A percentile compares a stretch with the other conserved stretches of the same genome.
Conservation (phyloP, 1,140 invertebrate species). For the Drosophila simulans region DNA sequence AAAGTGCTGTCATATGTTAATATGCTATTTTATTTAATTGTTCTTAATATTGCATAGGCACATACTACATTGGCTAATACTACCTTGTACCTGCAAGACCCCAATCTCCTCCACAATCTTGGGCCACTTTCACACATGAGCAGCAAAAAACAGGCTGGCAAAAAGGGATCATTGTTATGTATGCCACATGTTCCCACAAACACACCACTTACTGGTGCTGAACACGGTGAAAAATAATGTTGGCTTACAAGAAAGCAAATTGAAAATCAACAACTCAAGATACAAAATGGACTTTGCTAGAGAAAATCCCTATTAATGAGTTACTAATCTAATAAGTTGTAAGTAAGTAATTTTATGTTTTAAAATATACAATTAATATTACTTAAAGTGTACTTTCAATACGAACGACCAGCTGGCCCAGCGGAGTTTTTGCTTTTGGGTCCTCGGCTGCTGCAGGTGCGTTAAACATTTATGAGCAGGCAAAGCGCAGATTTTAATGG, state of each 20-base stretch:
- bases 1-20: no score
- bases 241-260: background rate
- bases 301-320: no score
- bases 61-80: no score
- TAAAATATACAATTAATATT: background rate
- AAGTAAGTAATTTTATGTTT: background rate
- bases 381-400: background rate
- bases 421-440: constrained; percentile 11
- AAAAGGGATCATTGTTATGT: constrained; percentile 53
- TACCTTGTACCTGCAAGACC: constrained; percentile 11
- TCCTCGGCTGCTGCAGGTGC: constrained; percentile 60
- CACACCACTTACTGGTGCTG: constrained; percentile 8
- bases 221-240: constrained; percentile 1
- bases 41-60: no score
- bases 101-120: constrained; percentile 4
- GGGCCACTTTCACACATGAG: constrained; percentile 23
- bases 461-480: constrained; percentile 78
- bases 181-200: constrained; percentile 24
- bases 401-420: constrained; percentile 13
- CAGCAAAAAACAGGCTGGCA: constrained; percentile 38
- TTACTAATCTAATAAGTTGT: no score
- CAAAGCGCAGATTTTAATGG: constrained; percentile 46
- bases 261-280: background rate
- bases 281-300: background rate
- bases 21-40: no score